Base-by-base conservation (phyloP, 1,140 invertebrate genomes). In the Nephila pilipes region DNA sequence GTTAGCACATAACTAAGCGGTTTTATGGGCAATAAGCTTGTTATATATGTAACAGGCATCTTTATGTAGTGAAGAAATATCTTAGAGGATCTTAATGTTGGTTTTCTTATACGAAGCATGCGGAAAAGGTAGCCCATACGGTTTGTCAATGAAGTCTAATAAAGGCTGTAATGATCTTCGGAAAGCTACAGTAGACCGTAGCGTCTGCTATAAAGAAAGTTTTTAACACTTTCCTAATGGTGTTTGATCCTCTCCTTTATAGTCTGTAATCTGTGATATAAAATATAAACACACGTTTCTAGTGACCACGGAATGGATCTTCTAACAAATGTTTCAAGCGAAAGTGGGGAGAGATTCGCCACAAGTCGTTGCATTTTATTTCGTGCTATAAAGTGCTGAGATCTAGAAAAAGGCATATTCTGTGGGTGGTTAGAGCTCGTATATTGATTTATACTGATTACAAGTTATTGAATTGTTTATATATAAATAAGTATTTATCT, bases 161-260 rank as follows among this genome's bases (percentile, higher is more conserved):
- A 75, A 75, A 75, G 69, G 29, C 16, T 32, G 29, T 75, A 75
- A 75, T 75, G 69, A 75, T 75, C 69, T 5, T 25, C 29, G 18
- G 69, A 75, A 75, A 75, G 14, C 69, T 75, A 29, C 29, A 29
- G 69, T 75, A 75, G 69, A 36, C 29, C 69, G 6, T 75, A 36
- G 29, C 4, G 5, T 3, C 29, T 18, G 69, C 69, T 75, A 75
- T 75, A 75, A 75, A 75, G 69, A 36, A 75, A 75, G 69, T 75
- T 75, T 75, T 75, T 75, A 75, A 75, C 69, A 75, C 69, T 75
- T 36, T 75, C 69, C 29, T 75, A 75, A 75, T 75, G 69, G 69
- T 75, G 32, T 75, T 75, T 75, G 69, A 75, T 75, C 69, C 69
- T 75, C 65, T 25, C 69, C 69, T 75, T 75, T 75, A 75, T 75